Percentiles rank a stretch among this genome's conserved stretches.
phyloP scores from a whole-genome alignment of 2,888 invertebrate genomes.

The Amblyjoppa proteus region DNA sequence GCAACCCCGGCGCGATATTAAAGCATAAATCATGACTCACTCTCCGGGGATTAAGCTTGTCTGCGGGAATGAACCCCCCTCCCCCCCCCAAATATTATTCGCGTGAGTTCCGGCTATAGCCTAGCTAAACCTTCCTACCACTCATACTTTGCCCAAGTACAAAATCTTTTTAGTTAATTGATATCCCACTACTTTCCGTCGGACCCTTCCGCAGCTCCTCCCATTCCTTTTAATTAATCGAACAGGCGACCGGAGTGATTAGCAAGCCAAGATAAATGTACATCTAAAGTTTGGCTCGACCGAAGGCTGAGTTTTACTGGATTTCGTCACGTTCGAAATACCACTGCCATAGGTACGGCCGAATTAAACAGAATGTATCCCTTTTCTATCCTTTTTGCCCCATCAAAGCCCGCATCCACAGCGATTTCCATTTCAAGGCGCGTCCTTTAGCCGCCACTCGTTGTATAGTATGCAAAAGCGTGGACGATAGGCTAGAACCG shows the following conservation, averaged over 20 bases:
- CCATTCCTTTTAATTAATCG: conserved; percentile 61
- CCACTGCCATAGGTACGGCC: background rate
- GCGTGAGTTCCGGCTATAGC: conserved; percentile 57
- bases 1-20: conserved; percentile 79
- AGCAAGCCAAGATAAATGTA: conserved; percentile 45
- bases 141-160: conserved; percentile 9
- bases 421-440: conserved; percentile 67
- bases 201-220: conserved; percentile 19
- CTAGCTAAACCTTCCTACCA: conserved; percentile 18
- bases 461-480: conserved; percentile 59
- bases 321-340: conserved; percentile 44
- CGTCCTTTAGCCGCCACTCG: conserved; percentile 32
- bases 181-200: conserved; percentile 53
- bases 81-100: conserved; percentile 68
- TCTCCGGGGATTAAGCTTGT: conserved; percentile 77
- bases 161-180: conserved; percentile 66
- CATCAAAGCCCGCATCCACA: conserved; percentile 62
- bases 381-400: conserved; percentile 30
- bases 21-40: conserved; percentile 83
- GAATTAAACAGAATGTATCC: conserved; percentile 48
- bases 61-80: conserved; percentile 68
- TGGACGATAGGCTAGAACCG: conserved; percentile 52
- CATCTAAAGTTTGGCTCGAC: conserved; percentile 25
- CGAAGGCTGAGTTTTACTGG: conserved; percentile 5
- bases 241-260: conserved; percentile 56